Percentiles rank a stretch among this genome's conserved stretches.
These are phyloP conservation scores for Pristiophorus japonicus DNA, from an alignment of 2,113 vertebrate genomes.

Conservation along the genomic window DNA sequence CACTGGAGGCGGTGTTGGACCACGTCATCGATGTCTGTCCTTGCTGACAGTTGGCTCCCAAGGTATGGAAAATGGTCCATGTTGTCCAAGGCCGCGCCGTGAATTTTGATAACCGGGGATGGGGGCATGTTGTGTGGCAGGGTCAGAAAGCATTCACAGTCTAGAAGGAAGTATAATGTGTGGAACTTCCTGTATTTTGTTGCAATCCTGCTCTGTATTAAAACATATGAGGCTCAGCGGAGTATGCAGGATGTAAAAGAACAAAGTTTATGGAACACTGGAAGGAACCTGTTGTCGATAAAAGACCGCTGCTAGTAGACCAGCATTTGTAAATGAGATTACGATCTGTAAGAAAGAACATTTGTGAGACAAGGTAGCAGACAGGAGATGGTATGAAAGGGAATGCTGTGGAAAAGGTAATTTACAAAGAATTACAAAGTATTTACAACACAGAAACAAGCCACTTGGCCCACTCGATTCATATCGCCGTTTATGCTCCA, in stretches of 20 bases:
- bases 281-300: not conserved
- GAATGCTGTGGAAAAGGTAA: not conserved
- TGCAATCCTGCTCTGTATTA: not conserved
- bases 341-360: not conserved
- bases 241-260: not conserved
- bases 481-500: no score
- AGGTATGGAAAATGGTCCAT: no score
- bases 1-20: no score
- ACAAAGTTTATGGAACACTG: not conserved
- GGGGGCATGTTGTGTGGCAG: no score
- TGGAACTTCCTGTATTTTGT: no score
- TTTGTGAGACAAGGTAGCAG: not conserved
- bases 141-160: not conserved
- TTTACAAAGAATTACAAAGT: no score
- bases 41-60: no score
- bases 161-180: not conserved
- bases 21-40: no score
- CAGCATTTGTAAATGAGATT: not conserved
- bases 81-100: no score
- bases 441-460: no score
- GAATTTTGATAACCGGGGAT: no score
- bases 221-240: not conserved
- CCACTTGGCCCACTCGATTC: no score
- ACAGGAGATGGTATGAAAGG: not conserved
- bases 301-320: not conserved